These are phyloP conservation scores for Sebastes elongatus DNA, from an alignment of 2,797 vertebrate genomes.

Conservation along the genomic window DNA sequence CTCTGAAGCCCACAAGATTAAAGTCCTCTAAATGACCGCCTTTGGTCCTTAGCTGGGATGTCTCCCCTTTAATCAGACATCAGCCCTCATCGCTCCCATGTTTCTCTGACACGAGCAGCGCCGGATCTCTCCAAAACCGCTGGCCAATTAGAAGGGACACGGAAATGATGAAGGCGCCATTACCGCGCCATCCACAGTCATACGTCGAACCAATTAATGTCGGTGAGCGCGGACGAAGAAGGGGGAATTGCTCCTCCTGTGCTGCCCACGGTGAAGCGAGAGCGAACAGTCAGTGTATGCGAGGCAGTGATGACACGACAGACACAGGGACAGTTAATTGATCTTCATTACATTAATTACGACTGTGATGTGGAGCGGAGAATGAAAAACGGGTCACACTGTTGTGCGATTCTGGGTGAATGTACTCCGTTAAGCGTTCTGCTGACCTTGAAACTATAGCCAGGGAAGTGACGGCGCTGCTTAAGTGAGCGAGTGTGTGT, in stretches of 20 bases:
- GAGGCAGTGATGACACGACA: slow-evolving; percentile 45
- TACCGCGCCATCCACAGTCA: slow-evolving; percentile 41
- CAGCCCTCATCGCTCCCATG: slow-evolving; percentile 29
- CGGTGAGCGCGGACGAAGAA: slow-evolving; percentile 11
- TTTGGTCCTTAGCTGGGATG: slow-evolving; percentile 48
- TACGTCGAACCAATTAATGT: slow-evolving; percentile 66
- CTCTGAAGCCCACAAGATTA: slow-evolving; percentile 61
- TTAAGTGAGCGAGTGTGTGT: slow-evolving; percentile 13
- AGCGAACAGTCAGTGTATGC: slow-evolving; percentile 10
- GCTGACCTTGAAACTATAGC: slow-evolving; percentile 72
- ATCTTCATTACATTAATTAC: slow-evolving; percentile 85
- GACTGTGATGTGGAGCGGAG: slow-evolving; percentile 64
- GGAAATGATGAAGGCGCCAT: slow-evolving; percentile 66
- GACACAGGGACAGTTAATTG: slow-evolving; percentile 73
- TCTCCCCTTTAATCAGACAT: slow-evolving; percentile 66
- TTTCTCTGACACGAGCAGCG: slow-evolving; percentile 24
- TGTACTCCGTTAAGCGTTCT: slow-evolving; percentile 38
- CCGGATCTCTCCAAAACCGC: slow-evolving; percentile 30
- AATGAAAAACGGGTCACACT: slow-evolving; percentile 59
- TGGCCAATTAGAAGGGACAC: slow-evolving; percentile 67
- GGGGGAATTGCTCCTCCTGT: neutral
- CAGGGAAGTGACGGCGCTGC: slow-evolving; percentile 4
- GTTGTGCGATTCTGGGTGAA: slow-evolving; percentile 34
- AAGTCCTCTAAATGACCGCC: slow-evolving; percentile 75
- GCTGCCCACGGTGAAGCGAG: slow-evolving; percentile 11